Conservation (phyloP, 2,797 vertebrate species). For the Oreortyx pictus region DNA sequence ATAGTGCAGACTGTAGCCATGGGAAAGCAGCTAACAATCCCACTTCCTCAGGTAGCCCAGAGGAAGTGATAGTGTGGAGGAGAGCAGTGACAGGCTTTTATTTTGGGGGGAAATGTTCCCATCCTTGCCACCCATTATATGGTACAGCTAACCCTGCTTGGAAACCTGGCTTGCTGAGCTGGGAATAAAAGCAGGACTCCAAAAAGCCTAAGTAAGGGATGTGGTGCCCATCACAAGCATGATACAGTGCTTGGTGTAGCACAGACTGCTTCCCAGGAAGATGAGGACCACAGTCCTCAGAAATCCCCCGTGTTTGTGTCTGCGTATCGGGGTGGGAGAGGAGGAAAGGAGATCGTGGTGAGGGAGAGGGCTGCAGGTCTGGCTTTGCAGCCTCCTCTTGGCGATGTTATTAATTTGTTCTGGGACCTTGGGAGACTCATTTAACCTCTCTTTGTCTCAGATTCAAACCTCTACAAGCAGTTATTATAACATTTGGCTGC, state of each 20-base stretch:
- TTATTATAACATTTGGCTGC: slow-evolving; percentile 73
- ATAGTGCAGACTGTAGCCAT: neutral
- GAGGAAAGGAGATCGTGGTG: neutral
- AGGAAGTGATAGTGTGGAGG: slow-evolving; percentile 34
- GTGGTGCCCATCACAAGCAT: neutral
- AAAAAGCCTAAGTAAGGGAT: too few species aligned
- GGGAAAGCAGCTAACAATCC: slow-evolving; percentile 52
- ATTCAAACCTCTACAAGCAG: slow-evolving; percentile 69
- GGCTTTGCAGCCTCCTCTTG: slow-evolving; percentile 41
- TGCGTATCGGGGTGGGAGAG: neutral
- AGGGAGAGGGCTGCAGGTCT: neutral
- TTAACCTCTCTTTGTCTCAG: slow-evolving; percentile 73
- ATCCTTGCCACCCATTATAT: neutral
- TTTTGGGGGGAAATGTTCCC: rapidly evolving
- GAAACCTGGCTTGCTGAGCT: neutral
- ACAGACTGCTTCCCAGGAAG: neutral
- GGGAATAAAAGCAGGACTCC: neutral
- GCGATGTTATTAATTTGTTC: slow-evolving; percentile 60
- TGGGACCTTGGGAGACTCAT: slow-evolving; percentile 63
- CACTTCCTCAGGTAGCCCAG: slow-evolving; percentile 45
- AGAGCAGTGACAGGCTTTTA: neutral
- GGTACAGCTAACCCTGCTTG: neutral
- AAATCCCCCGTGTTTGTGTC: rapidly evolving
- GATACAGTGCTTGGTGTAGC: neutral
- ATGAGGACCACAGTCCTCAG: neutral